Conservation (phyloP, 2,113 vertebrate species). For the Vireo altiloquus region DNA sequence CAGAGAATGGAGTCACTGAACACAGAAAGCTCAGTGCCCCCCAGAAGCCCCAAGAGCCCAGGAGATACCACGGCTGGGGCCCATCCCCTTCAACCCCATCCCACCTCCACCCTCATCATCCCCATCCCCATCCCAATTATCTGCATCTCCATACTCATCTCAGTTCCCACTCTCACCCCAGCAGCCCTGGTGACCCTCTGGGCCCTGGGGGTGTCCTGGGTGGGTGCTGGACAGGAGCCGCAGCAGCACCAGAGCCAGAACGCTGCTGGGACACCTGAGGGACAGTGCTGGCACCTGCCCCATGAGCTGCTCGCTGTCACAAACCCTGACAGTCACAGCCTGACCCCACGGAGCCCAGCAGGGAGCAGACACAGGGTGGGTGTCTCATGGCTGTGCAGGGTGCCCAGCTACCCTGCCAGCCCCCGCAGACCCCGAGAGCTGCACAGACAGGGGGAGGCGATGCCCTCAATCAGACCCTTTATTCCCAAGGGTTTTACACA, state of each 20-base stretch:
- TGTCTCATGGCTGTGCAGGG: rapidly evolving
- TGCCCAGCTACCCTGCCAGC: rapidly evolving
- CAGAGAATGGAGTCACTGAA: neutral
- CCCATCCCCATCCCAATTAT: neutral
- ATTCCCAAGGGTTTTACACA: conserved; percentile 4
- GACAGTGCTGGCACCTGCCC: no score
- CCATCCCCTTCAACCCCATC: neutral
- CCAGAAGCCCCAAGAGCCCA: neutral
- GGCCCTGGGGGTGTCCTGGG: neutral
- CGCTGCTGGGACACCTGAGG: neutral
- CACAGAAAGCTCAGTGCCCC: no score
- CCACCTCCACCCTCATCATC: neutral
- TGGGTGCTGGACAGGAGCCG: rapidly evolving
- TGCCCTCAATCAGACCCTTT: conserved; percentile 13
- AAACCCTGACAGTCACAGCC: neutral
- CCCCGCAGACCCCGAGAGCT: rapidly evolving
- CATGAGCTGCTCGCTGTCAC: rapidly evolving
- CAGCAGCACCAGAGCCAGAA: rapidly evolving
- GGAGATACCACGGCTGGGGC: neutral
- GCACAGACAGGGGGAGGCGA: rapidly evolving
- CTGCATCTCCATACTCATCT: no score
- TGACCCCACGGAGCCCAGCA: neutral
- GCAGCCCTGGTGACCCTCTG: neutral
- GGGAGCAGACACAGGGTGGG: neutral
- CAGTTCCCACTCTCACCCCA: neutral